Base-by-base conservation (phyloP, 2,113 vertebrate species). In the Mustelus asterias region DNA sequence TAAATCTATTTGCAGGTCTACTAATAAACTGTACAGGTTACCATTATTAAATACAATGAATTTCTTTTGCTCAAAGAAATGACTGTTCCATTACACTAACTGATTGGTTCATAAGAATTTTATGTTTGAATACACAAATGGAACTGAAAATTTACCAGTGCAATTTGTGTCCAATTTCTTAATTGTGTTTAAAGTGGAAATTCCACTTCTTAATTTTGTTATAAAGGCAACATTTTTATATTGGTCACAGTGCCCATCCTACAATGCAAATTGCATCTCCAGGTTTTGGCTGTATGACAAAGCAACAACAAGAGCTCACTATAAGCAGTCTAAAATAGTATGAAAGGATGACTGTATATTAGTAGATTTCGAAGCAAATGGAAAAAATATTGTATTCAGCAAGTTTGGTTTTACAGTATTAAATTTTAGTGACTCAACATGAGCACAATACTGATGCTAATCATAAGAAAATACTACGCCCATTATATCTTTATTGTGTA, bases 401-500 rank as follows among this genome's bases (percentile, higher is more conserved):
- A 76, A 29, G 26, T 54, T 60, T 95, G 67, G 11, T 48, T 26
- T 16, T n/a, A 70, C 67, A 76, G 26, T 54, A 16, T 95, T 72
- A 72, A 95, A 76, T 33, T 54, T 11, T 37, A 54, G 26, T 41
- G 41, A 95, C 26, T 54, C 69, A 72, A 76, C 44, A 76, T 94
- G 92, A 94, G 70, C n/a, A 93, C 44, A 94, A 72, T 76, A 95
- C 65, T 44, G 65, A 54, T 54, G 94, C 41, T 95, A 54, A 95
- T 90, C 33, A 63, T 70, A 95, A 60, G 88, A 90, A 90, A 76
- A 76, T 95, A 95, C 67, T 95, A 72, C 16, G 70, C 48, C 69
- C 69, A 95, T 72, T 95, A 95, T 69, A 95, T 69, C 94, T 93
- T 93, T 95, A 76, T 95, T 70, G 44, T 95, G 67, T 54, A 70